These are phyloP conservation scores for Torymus tubicola DNA, from an alignment of 2,888 invertebrate genomes.

Conservation along the genomic window DNA sequence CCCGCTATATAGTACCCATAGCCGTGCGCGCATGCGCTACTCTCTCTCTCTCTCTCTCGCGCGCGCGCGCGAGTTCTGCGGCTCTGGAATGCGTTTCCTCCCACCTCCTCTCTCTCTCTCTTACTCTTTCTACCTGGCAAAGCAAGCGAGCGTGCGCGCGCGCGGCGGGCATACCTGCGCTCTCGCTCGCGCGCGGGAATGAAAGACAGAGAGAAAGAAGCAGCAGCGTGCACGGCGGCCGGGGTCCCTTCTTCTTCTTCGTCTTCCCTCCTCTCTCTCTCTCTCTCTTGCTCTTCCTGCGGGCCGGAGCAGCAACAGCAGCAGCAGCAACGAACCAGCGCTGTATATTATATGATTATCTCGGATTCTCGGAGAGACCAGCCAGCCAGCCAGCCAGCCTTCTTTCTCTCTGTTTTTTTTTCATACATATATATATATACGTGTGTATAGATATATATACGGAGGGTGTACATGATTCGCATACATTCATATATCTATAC, in stretches of 20 bases:
- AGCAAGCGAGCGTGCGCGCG: neutral
- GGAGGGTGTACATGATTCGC: too few species aligned
- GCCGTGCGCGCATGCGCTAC: constrained; percentile 47
- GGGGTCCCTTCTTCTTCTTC: constrained; percentile 44
- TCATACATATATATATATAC: too few species aligned
- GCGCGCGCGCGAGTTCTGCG: constrained; percentile 26
- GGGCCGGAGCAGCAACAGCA: too few species aligned
- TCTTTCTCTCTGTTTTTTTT: neutral
- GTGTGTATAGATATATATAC: too few species aligned
- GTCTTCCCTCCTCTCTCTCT: constrained; percentile 20
- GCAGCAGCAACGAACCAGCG: neutral
- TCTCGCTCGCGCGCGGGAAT: neutral
- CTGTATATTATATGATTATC: constrained; percentile 47
- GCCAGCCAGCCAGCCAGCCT: neutral
- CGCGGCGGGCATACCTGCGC: constrained; percentile 2
- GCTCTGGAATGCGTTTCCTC: constrained; percentile 59
- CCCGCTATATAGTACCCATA: too few species aligned
- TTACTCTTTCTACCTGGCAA: constrained; percentile 19
- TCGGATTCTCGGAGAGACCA: constrained; percentile 44
- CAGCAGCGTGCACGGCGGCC: constrained; percentile 11
- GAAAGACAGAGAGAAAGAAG: constrained; percentile 23
- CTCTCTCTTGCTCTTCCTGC: neutral
- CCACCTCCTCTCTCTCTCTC: constrained; percentile 47
- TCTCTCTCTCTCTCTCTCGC: constrained; percentile 19
- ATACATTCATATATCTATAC: too few species aligned